Base-by-base conservation (phyloP, 1,140 invertebrate genomes). In the Coboldia fuscipes region DNA sequence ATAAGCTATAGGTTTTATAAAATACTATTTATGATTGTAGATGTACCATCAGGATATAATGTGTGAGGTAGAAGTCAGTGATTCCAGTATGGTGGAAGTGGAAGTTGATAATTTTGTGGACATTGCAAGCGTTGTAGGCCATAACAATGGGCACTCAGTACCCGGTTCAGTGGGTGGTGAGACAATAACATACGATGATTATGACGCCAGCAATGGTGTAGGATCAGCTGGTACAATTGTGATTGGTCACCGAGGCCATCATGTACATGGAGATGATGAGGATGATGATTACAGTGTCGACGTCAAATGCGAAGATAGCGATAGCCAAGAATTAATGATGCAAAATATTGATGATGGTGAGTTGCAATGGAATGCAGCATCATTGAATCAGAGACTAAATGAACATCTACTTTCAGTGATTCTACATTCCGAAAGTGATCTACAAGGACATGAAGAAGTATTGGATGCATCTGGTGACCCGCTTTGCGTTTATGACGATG, bases 381-480 rank as follows among this genome's bases (percentile, higher is more conserved):
- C 8, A 24, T 24, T n/a, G 8, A n/a, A 8, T 9, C 8, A 9
- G 23, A 24, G n/a, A 24, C 8, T n/a, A n/a, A 8, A 24, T 24
- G n/a, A n/a, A n/a, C n/a, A n/a, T n/a, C n/a, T n/a, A n/a, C n/a
- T n/a, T n/a, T n/a, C n/a, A 39, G 37, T 39, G 10, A 35, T 39
- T 30, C 19, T 41, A 12, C 37, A 37, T 18, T 26, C 33, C 6
- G 35, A 40, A 22, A 7, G 23, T 14, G 33, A 34, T 48, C 62
- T 82, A 46, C 75, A 81, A 60, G 72, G 74, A 8, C 73, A 79
- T 43, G 79, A 84, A 56, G 80, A 81, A 62, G 74, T 82, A 33
- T 75, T 82, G 36, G 78, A 78, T 40, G 54, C 53, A 38, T 50
- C 53, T 1, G 59, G 56, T 42, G 73, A 69, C 52, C 71, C 69